A percentile compares a stretch with the other conserved stretches of the same genome.
Evolutionary conservation across 2,888 invertebrate species (phyloP).

Genomic region (Spodoptera exigua): DNA sequence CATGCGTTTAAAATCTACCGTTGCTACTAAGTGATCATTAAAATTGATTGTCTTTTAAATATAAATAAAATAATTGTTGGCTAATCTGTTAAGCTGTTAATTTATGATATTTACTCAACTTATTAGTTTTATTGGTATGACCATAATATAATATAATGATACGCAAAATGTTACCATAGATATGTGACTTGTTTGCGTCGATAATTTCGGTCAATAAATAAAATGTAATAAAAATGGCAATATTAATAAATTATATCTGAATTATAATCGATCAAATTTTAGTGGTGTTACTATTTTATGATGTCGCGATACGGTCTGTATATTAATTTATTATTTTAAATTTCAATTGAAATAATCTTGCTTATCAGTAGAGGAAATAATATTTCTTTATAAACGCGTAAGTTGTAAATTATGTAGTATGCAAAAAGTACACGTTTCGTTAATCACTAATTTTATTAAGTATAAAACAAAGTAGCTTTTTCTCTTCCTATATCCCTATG

Average conservation of each 20-base stretch:
- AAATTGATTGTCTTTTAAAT: slow-evolving; percentile 28
- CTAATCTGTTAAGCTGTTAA: slow-evolving; percentile 36
- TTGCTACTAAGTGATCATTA: slow-evolving; percentile 29
- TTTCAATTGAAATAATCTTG: no score
- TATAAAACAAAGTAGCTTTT: no score
- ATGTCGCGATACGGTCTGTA: no score
- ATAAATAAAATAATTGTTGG: slow-evolving; percentile 7
- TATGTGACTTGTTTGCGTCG: slow-evolving; percentile 10
- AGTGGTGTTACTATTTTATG: no score
- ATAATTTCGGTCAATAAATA: background rate
- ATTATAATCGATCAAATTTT: slow-evolving; percentile 8
- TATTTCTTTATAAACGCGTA: no score
- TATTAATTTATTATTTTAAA: no score
- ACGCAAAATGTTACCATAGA: slow-evolving; percentile 19
- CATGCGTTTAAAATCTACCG: slow-evolving; percentile 30
- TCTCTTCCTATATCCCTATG: no score
- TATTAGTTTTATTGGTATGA: slow-evolving; percentile 32
- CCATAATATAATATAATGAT: slow-evolving; percentile 23
- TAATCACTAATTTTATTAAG: no score
- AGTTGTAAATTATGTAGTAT: no score
- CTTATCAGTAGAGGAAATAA: no score
- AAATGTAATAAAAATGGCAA: background rate
- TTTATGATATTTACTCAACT: slow-evolving; percentile 15
- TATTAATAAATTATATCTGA: slow-evolving; percentile 4
- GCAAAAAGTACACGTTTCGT: no score